Evolutionary conservation across 2,888 invertebrate species (phyloP).

Genomic region (Ennomos erosarius): DNA sequence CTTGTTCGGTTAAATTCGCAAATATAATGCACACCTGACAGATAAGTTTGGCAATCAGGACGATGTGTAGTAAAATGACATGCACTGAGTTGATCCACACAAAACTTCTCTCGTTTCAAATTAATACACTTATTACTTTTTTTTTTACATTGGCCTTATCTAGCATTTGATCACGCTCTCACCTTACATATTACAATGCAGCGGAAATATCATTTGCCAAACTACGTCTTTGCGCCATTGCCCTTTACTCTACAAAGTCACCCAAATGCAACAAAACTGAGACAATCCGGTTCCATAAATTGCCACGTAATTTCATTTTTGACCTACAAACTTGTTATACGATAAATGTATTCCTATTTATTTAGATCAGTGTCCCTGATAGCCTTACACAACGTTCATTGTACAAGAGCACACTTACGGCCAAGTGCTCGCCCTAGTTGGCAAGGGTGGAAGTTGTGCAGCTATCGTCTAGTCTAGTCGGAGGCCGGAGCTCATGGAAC

Average conservation of each 20-base stretch:
- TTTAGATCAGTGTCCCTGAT: slow-evolving; percentile 32
- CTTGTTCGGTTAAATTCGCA: slow-evolving; percentile 15
- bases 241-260: slow-evolving; percentile 22
- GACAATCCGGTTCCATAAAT: slow-evolving; percentile 17
- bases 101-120: no score
- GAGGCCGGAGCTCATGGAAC: background rate
- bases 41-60: slow-evolving; percentile 2
- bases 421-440: slow-evolving; percentile 37
- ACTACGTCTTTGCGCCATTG: slow-evolving; percentile 12
- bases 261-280: slow-evolving; percentile 18
- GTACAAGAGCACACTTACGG: slow-evolving; percentile 23
- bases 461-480: slow-evolving; percentile 17
- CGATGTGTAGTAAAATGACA: no score
- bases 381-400: slow-evolving; percentile 33
- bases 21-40: slow-evolving; percentile 9
- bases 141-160: no score
- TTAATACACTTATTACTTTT: no score
- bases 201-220: slow-evolving; percentile 4
- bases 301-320: slow-evolving; percentile 5
- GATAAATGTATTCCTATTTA: slow-evolving; percentile 12
- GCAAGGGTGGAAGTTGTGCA: slow-evolving; percentile 32
- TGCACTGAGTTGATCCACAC: no score
- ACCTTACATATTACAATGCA: background rate
- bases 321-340: slow-evolving; percentile 21
- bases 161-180: no score